Evolutionary conservation across 1,140 invertebrate species (phyloP).

Genomic region (Neoseiulus cucumeris): DNA sequence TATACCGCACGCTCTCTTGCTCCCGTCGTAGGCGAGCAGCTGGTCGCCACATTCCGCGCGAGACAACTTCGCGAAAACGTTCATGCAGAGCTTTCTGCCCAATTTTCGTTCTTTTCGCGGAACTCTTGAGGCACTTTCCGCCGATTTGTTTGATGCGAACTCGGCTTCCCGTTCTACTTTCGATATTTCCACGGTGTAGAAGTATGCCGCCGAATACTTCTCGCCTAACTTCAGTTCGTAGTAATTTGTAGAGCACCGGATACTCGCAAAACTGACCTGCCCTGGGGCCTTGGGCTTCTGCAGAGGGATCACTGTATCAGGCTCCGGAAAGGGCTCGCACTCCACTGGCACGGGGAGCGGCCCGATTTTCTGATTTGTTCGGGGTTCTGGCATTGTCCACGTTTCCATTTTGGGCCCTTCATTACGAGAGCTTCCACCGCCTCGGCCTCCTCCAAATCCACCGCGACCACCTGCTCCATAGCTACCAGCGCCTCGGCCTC

Average conservation of each 20-base stretch:
- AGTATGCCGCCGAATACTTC: not conserved
- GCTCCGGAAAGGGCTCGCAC: not conserved
- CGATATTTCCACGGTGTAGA: not conserved
- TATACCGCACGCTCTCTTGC: not conserved
- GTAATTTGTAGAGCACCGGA: not conserved
- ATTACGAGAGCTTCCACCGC: not conserved
- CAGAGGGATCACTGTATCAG: not conserved
- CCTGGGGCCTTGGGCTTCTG: not conserved
- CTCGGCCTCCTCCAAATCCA: not conserved
- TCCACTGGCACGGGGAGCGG: not conserved
- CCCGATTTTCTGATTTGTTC: not conserved
- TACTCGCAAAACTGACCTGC: not conserved
- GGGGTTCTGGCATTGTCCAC: not conserved
- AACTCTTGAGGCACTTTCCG: not conserved
- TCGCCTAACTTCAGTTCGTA: not conserved
- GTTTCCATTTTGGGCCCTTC: not conserved
- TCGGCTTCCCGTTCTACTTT: not conserved
- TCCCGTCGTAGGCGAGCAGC: not conserved
- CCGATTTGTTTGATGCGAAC: not conserved
- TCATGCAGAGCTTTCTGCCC: not conserved
- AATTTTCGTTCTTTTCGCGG: not conserved
- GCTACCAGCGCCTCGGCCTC: not conserved
- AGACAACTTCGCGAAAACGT: not conserved
- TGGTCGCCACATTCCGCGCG: not conserved
- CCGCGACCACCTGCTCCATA: not conserved